phyloP scores from a whole-genome alignment of 1,140 invertebrate species.

The Rhopalosiphum maidis region DNA sequence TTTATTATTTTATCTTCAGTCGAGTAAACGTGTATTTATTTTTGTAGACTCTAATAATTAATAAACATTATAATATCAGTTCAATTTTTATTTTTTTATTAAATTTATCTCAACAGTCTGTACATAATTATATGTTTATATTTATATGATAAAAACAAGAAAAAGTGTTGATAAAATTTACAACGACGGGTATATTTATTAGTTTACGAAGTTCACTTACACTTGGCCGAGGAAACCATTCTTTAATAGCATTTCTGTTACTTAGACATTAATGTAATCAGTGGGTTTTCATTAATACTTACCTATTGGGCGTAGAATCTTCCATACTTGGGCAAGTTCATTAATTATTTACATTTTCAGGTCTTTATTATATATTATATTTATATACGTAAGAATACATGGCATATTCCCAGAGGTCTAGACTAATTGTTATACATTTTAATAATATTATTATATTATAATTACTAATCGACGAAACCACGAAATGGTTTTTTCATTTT shows the following conservation, averaged over 20 bases:
- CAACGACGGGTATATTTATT: neutral
- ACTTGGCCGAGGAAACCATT: neutral
- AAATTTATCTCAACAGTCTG: neutral
- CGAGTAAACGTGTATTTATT: neutral
- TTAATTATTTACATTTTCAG: neutral
- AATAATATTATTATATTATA: too few species aligned
- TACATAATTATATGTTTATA: too few species aligned
- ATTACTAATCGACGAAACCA: too few species aligned
- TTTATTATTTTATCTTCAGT: neutral
- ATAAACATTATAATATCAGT: neutral
- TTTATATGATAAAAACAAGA: neutral
- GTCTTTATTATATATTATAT: neutral
- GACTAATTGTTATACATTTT: neutral
- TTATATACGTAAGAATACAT: neutral
- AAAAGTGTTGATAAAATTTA: neutral
- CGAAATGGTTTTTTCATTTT: neutral
- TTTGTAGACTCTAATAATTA: neutral
- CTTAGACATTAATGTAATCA: neutral
- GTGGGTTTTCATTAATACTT: neutral
- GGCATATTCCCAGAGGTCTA: neutral
- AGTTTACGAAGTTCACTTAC: neutral
- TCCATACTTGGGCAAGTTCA: neutral
- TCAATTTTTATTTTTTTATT: neutral
- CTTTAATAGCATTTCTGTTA: neutral
- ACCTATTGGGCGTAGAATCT: neutral